Conservation (phyloP, 2,888 invertebrate species). For the Cerastis rubricosa region DNA sequence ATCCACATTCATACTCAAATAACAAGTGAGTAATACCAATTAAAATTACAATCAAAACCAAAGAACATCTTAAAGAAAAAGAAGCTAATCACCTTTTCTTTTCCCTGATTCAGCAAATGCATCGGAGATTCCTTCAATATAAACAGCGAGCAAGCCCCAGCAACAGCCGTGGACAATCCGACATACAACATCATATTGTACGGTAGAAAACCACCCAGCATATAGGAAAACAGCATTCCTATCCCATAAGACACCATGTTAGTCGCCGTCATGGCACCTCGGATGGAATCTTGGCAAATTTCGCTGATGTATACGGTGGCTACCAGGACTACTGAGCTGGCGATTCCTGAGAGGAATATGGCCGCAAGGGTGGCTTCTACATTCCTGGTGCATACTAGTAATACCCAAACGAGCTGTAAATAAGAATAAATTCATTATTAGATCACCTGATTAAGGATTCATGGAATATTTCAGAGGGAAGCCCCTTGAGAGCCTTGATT, state of each 20-base stretch:
- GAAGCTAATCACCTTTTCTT: constrained; percentile 50
- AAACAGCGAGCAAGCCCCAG: constrained; percentile 20
- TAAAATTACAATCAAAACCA: not conserved
- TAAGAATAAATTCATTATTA: not conserved
- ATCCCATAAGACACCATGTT: constrained; percentile 60
- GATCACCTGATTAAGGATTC: not conserved
- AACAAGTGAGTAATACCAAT: not conserved
- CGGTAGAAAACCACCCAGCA: constrained; percentile 54
- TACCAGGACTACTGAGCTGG: constrained; percentile 54
- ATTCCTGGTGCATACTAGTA: constrained; percentile 44
- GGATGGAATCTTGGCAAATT: constrained; percentile 65
- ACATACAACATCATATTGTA: constrained; percentile 58
- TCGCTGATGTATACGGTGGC: constrained; percentile 63
- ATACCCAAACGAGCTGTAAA: constrained; percentile 56
- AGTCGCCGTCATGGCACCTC: constrained; percentile 63
- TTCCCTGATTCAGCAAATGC: constrained; percentile 46
- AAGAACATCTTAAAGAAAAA: not conserved
- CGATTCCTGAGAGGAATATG: constrained; percentile 59
- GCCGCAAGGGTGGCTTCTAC: constrained; percentile 58
- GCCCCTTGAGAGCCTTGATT: too few species aligned
- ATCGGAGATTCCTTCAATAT: constrained; percentile 59
- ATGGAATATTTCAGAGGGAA: too few species aligned
- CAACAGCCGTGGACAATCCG: constrained; percentile 37
- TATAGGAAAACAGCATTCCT: constrained; percentile 58
- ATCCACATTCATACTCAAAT: not conserved